These are phyloP conservation scores for Sialia sialis DNA, from an alignment of 2,113 vertebrate species.

Conservation along the genomic window DNA sequence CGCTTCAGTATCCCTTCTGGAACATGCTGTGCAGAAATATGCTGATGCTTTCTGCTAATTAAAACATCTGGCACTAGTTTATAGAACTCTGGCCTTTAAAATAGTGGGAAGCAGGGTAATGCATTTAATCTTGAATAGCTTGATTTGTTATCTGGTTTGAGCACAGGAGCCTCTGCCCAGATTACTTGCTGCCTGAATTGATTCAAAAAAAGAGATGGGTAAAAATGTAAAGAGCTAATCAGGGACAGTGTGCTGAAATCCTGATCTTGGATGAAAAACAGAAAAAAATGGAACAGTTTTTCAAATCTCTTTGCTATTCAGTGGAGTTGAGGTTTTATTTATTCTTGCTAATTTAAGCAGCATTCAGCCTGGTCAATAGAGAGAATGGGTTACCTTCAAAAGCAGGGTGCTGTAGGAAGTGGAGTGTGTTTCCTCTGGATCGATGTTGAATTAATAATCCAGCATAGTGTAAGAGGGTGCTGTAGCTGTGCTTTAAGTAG, in stretches of 20 bases:
- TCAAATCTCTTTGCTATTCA: neutral
- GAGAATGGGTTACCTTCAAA: slow-evolving; percentile 9
- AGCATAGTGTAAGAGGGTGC: neutral
- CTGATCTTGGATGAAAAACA: neutral
- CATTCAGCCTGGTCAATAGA: neutral
- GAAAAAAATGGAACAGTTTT: neutral
- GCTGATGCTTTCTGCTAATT: slow-evolving; percentile 57
- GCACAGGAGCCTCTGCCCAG: neutral
- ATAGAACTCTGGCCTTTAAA: slow-evolving; percentile 44
- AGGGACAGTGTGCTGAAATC: neutral
- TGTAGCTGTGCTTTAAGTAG: neutral
- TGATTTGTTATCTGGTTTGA: slow-evolving; percentile 28
- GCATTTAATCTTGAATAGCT: slow-evolving; percentile 27
- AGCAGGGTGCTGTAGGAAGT: slow-evolving; percentile 3
- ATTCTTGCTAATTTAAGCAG: slow-evolving; percentile 4
- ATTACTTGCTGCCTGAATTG: neutral
- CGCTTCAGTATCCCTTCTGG: slow-evolving; percentile 34
- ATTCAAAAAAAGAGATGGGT: neutral
- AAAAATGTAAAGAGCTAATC: neutral
- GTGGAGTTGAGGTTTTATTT: neutral
- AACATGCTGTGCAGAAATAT: slow-evolving; percentile 43
- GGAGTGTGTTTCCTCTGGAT: neutral
- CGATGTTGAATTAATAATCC: slow-evolving; percentile 1
- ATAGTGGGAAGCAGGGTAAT: neutral
- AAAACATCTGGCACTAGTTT: slow-evolving; percentile 58